Evolutionary conservation across 1,140 invertebrate genomes (phyloP), one percentile per base, ranked within the genome.

Genomic region (Oryzaephilus surinamensis): DNA sequence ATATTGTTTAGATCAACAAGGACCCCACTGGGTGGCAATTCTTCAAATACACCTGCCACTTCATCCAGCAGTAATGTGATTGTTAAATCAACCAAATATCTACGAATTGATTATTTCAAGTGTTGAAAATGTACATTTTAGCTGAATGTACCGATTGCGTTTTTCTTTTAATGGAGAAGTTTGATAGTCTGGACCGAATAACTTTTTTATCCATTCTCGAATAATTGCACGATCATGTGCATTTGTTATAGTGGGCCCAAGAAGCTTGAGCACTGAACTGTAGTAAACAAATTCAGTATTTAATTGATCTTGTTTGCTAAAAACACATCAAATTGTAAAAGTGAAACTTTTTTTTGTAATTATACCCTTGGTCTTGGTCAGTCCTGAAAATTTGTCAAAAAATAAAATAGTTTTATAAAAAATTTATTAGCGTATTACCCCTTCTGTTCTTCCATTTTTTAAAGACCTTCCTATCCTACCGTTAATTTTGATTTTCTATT

Each of bases 151-250:
- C n/a, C n/a, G n/a, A 34, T 62, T 62, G 19, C 60, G 31, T 38
- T 62, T 62, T 34, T 58, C 58, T 20, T 52, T 48, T 10, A 62
- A 46, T 28, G 44, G 45, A 4, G 50, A 41, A 18, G 51, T 57
- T 19, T 62, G 60, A 34, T 62, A 62, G 35, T 60, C 60, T 7
- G 60, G 60, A 15, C 58, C 38, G 40, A 60, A 62, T 13, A 62
- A 31, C 43, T 62, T 62, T 33, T 41, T 45, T 2, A 56, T 45
- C 60, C 60, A 62, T 1, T 55, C 57, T 12, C 55, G 45, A 12
- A 57, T 44, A 15, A 38, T 29, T 39, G 49, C 36, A 32, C 52
- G 44, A 36, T 58, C 54, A 6, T 13, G 17, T 14, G 54, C 52
- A 15, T 40, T 47, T 2, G 49, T 50, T 24, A 62, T 17, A 3